Conservation (phyloP, 2,888 invertebrate species). For the Ormyrus pomaceus region DNA sequence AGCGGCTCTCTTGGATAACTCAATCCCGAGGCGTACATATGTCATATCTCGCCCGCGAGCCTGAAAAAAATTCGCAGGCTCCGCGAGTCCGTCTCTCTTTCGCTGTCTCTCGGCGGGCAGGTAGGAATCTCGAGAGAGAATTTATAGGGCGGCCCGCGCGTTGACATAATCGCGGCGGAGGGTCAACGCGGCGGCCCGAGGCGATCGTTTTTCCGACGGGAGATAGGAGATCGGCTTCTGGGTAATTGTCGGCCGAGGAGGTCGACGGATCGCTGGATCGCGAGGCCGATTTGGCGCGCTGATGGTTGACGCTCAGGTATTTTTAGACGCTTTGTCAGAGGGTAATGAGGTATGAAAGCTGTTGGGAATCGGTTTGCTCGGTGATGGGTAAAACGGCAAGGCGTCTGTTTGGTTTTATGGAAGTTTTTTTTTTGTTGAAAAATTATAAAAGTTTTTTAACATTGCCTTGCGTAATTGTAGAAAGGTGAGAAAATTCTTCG, state of each 20-base stretch:
- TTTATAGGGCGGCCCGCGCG: constrained; percentile 24
- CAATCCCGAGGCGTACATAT: too few relatives aligned
- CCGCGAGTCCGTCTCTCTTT: background rate
- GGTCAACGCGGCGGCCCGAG: background rate
- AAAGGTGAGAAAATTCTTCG: too few relatives aligned
- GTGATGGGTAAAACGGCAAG: too few relatives aligned
- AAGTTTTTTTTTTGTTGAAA: too few relatives aligned
- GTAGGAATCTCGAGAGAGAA: constrained; percentile 3
- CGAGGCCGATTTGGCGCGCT: constrained; percentile 10
- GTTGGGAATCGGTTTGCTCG: too few relatives aligned
- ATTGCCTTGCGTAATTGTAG: too few relatives aligned
- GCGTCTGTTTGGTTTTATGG: too few relatives aligned
- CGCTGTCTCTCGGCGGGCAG: too few relatives aligned
- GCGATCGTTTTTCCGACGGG: background rate
- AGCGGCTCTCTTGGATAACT: too few relatives aligned
- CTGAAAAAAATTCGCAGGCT: constrained; percentile 40
- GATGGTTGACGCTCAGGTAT: constrained; percentile 14
- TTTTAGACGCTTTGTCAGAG: constrained; percentile 37
- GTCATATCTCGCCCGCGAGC: too few relatives aligned
- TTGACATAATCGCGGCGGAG: constrained; percentile 37
- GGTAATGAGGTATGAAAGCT: constrained; percentile 27
- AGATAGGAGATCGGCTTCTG: constrained; percentile 19
- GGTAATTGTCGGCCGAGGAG: background rate
- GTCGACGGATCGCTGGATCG: background rate
- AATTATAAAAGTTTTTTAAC: too few relatives aligned